Base-by-base conservation (phyloP, 2,888 invertebrate genomes). In the Andrena bucephala region DNA sequence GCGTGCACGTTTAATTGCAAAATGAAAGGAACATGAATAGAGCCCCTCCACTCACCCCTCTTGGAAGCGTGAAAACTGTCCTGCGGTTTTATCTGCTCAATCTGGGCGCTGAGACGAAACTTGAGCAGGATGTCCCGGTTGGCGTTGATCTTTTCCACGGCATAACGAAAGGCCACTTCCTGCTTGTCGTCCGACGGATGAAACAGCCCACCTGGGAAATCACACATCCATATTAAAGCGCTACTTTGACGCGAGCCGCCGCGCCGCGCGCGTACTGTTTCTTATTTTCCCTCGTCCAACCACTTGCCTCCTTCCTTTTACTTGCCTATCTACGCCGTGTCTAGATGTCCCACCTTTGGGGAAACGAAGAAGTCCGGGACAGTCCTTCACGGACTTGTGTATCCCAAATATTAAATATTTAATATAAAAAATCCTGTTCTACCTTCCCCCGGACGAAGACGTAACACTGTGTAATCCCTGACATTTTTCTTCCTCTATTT, bases 41-140 rank as follows among this genome's bases (percentile, higher is more conserved):
- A 54, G 31, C 31, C 3, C 13, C 16, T 1, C 42, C 42, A 94
- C 94, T 94, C 94, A 98, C 98, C 98, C 96, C 98, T 96, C 95
- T 98, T 98, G 24, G 98, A 98, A 69, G 98, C 98, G 93, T 98
- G 98, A 93, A 99, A 99, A 94, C 98, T 98, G 94, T 99, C 99
- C 92, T 98, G 97, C 0, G 98, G 97, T 67, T 97, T 97, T 92
- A 98, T 97, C 90, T 97, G 96, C 94, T 98, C 98, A 81, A 98
- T 97, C 95, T 98, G 98, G 42, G 97, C 98, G 81, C 97, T 96
- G 72, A 99, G 95, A 92, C 97, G 97, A n/a, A 98, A 98, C 91
- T 98, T 95, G 33, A 97, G 97, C 90, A 98, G 94, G 90, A 98
- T 96, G 71, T 96, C 96, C 84, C 97, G 95, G 94, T 98, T 98